Percentiles rank a stretch among this genome's conserved stretches.
These are phyloP conservation scores for Seira sanloemensis DNA, from an alignment of 2,888 invertebrate genomes.

Conservation along the genomic window DNA sequence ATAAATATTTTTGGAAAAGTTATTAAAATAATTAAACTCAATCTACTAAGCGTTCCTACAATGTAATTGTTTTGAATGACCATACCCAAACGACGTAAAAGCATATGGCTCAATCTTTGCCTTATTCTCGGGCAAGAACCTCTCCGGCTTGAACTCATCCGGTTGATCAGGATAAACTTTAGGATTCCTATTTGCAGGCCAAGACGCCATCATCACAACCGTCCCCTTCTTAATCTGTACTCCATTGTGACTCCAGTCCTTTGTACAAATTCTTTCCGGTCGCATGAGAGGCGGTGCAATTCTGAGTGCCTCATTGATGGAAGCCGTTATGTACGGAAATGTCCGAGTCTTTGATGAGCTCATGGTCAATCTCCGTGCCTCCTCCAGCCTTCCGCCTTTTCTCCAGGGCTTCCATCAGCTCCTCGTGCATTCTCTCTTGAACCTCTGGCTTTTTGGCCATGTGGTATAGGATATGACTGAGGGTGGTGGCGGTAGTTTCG, in stretches of 20 bases:
- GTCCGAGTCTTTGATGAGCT: conserved; percentile 74
- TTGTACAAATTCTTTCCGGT: conserved; percentile 67
- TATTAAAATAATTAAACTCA: too few relatives aligned
- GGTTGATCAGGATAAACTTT: conserved; percentile 63
- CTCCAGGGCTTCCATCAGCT: conserved; percentile 55
- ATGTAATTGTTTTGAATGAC: conserved; percentile 50
- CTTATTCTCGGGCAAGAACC: conserved; percentile 68
- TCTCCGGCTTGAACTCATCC: conserved; percentile 65
- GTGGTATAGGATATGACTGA: conserved; percentile 63
- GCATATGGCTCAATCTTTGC: conserved; percentile 53
- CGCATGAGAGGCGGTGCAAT: conserved; percentile 75
- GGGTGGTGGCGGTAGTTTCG: conserved; percentile 65
- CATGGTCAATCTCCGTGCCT: conserved; percentile 65
- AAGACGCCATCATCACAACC: conserved; percentile 56
- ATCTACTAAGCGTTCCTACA: too few relatives aligned
- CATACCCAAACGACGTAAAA: conserved; percentile 65
- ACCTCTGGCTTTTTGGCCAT: conserved; percentile 66
- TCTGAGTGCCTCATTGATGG: conserved; percentile 75
- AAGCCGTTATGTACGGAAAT: conserved; percentile 63
- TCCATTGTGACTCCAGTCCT: conserved; percentile 65
- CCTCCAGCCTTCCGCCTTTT: conserved; percentile 31
- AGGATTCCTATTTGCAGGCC: conserved; percentile 67
- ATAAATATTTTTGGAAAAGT: too few relatives aligned
- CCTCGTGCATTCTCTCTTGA: conserved; percentile 68
- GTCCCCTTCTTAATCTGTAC: conserved; percentile 67